Evolutionary conservation across 2,797 vertebrate species (phyloP).

Genomic region (Helarctos malayanus): DNA sequence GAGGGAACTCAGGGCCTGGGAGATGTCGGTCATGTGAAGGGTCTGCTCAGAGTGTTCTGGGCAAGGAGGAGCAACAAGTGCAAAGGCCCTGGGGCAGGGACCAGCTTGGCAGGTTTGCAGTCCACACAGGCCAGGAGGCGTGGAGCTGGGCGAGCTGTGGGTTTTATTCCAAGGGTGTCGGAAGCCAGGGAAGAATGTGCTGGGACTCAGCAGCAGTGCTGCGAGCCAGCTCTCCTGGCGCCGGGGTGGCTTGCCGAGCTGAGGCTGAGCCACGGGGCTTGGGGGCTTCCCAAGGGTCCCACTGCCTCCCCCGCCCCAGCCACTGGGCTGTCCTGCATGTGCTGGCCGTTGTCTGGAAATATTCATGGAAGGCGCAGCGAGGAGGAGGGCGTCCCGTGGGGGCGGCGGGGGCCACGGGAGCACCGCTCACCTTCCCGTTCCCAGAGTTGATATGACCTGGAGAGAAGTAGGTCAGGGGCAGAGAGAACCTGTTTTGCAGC

Average conservation of each 20-base stretch:
- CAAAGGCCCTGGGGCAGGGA: slow-evolving; percentile 52
- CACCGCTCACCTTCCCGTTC: neutral
- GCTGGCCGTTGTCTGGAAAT: neutral
- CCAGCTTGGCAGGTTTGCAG: neutral
- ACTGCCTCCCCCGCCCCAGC: fast-evolving
- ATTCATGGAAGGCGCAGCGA: neutral
- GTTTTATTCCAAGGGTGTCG: neutral
- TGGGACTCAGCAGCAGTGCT: fast-evolving
- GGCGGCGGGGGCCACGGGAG: neutral
- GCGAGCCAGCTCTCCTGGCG: fast-evolving
- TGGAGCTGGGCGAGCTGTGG: neutral
- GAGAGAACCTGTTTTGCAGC: slow-evolving; percentile 2
- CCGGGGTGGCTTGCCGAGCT: neutral
- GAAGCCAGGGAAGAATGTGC: neutral
- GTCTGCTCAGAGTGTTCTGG: neutral
- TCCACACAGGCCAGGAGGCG: neutral
- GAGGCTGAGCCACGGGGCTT: neutral
- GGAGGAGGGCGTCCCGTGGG: neutral
- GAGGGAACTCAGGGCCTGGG: neutral
- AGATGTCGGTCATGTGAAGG: fast-evolving
- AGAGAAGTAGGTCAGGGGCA: neutral
- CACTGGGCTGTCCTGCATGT: neutral
- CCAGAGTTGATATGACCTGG: fast-evolving
- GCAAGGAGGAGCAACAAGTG: neutral
- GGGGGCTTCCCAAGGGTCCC: neutral